Percentiles rank a stretch among this genome's conserved stretches.
phyloP scores from a whole-genome alignment of 2,797 vertebrate genomes.

The Halcyon chelicuti region DNA sequence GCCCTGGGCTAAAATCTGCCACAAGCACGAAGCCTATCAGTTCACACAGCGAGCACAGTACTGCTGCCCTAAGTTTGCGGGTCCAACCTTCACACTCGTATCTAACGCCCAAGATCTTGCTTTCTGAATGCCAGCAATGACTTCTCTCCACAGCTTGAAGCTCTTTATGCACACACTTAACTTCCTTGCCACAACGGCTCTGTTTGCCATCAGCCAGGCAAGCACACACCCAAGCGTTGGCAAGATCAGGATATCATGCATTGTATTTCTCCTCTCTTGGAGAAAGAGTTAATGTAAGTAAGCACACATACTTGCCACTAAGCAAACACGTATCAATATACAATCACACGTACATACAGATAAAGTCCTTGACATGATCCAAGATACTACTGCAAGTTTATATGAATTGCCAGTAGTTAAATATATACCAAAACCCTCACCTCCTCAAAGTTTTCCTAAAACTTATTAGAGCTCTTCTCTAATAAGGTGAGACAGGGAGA shows the following conservation, averaged over 20 bases:
- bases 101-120: not conserved
- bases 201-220: not conserved
- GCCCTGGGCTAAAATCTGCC: not conserved
- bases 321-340: not conserved
- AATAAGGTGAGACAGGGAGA: not conserved
- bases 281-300: not conserved
- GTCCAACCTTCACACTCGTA: accelerated
- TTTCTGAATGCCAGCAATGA: not conserved
- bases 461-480: not conserved
- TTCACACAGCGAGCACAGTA: accelerated
- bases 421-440: not conserved
- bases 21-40: not conserved
- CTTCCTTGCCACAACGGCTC: not conserved
- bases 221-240: not conserved
- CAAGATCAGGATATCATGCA: not conserved
- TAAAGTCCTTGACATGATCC: not conserved
- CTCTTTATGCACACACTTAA: accelerated
- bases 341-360: not conserved
- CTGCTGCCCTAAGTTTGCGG: accelerated
- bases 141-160: not conserved
- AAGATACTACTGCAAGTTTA: not conserved
- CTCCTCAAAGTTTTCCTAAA: not conserved
- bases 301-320: not conserved
- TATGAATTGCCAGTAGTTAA: not conserved
- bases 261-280: not conserved